Evolutionary conservation across 53 echinoderm and acorn worm species (phyloP), one percentile per base, ranked within the genome.

Genomic region (Arbacia lixula): DNA sequence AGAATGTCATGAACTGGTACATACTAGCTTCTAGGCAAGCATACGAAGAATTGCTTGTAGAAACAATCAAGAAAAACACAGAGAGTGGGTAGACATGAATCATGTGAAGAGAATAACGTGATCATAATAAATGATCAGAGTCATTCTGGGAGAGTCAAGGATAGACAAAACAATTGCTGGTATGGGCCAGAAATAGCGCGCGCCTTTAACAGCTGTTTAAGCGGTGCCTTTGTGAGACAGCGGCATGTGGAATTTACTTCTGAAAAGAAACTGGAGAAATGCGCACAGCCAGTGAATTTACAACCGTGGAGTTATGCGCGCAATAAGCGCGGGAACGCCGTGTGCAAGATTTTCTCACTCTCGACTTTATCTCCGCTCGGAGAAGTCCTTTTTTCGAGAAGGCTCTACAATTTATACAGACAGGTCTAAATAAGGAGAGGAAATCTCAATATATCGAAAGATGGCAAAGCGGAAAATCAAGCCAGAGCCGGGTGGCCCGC

Each of bases 151-250:
- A n/a, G n/a, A n/a, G n/a, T n/a, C n/a, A n/a, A n/a, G n/a, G n/a
- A n/a, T n/a, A n/a, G n/a, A n/a, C n/a, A n/a, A n/a, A n/a, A n/a
- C n/a, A n/a, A n/a, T n/a, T n/a, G n/a, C n/a, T n/a, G n/a, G n/a
- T n/a, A n/a, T n/a, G n/a, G n/a, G n/a, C 50, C 57, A 57, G 57
- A 57, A 10, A 57, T 57, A 10, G 21, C 12, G 21, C 12, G 57
- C 57, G 21, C 12, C 57, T 16, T 57, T 57, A n/a, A 57, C 57
- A 57, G 57, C 57, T 24, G 57, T 57, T 57, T 57, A 57, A 57
- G 57, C 57, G 57, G 57, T 57, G 57, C 57, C 57, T 57, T 57
- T 57, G 57, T 57, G 57, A 57, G 57, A 57, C 57, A 57, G 57
- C 57, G 21, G 5, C 21, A 57, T 57, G 57, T 57, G 57, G 22